Conservation (phyloP, 2,797 vertebrate genomes). For the Lepilemur septentrionalis region DNA sequence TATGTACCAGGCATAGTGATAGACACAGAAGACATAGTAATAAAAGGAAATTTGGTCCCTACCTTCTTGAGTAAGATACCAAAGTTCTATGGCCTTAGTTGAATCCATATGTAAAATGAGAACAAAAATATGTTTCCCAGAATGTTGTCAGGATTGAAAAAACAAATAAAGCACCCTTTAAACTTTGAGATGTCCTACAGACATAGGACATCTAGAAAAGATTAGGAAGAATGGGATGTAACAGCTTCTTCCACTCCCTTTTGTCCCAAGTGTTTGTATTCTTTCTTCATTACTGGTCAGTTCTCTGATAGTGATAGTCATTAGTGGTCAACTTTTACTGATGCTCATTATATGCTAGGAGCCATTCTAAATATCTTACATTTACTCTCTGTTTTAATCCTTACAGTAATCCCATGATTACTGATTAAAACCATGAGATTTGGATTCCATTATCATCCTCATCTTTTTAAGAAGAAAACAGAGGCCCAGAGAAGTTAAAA, state of each 20-base stretch:
- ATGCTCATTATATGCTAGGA: background rate
- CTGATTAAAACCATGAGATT: background rate
- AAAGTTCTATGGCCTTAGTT: background rate
- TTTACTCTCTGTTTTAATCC: background rate
- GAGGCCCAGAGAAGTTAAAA: background rate
- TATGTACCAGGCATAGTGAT: background rate
- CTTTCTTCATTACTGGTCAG: background rate
- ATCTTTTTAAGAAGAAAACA: background rate
- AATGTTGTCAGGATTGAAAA: background rate
- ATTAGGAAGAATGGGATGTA: background rate
- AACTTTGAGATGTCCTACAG: background rate
- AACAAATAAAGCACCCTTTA: background rate
- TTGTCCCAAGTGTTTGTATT: background rate
- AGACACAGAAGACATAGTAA: conserved; percentile 11
- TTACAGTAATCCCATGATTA: background rate
- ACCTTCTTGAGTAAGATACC: background rate
- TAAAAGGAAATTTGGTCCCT: conserved; percentile 13
- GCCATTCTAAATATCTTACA: background rate
- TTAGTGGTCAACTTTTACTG: background rate
- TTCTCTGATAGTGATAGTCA: background rate
- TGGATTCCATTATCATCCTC: conserved; percentile 12
- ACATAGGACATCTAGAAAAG: background rate
- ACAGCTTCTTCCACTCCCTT: background rate
- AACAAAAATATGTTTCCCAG: background rate
- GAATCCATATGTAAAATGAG: background rate